A percentile compares a stretch with the other conserved stretches of the same genome.
These are phyloP conservation scores for Altica lythri DNA, from an alignment of 2,888 invertebrate genomes.

Conservation along the genomic window DNA sequence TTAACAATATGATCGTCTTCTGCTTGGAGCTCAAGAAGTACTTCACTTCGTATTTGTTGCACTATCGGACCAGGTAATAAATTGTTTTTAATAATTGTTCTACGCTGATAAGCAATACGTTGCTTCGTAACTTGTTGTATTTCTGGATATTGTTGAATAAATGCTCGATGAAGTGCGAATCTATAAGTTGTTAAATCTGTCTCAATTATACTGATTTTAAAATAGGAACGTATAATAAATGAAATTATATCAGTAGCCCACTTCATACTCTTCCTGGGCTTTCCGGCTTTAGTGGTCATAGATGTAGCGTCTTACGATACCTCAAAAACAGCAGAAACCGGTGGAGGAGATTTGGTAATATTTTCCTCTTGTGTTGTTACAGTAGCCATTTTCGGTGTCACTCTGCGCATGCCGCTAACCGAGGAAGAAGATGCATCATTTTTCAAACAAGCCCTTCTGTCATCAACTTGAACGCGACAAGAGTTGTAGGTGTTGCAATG, in stretches of 20 bases:
- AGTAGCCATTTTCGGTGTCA: no score
- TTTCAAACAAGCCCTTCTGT: no score
- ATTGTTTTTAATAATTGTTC: neutral
- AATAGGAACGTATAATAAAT: neutral
- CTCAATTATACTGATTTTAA: neutral
- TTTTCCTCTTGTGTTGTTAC: no score
- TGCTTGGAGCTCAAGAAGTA: neutral
- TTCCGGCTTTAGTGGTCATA: no score
- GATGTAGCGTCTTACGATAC: no score
- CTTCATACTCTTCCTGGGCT: neutral
- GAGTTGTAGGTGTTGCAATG: no score
- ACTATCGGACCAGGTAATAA: neutral
- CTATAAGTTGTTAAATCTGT: neutral
- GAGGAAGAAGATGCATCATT: no score
- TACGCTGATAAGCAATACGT: neutral
- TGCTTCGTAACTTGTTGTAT: neutral
- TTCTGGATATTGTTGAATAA: neutral
- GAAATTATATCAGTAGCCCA: neutral
- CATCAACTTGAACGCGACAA: no score
- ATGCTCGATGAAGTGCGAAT: neutral
- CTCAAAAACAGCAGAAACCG: no score
- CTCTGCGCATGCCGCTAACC: no score
- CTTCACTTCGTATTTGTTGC: neutral
- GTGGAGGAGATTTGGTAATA: no score
- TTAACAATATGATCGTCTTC: no score